Evolutionary conservation across 2,113 vertebrate species (phyloP).

Genomic region (Circaetus gallicus): DNA sequence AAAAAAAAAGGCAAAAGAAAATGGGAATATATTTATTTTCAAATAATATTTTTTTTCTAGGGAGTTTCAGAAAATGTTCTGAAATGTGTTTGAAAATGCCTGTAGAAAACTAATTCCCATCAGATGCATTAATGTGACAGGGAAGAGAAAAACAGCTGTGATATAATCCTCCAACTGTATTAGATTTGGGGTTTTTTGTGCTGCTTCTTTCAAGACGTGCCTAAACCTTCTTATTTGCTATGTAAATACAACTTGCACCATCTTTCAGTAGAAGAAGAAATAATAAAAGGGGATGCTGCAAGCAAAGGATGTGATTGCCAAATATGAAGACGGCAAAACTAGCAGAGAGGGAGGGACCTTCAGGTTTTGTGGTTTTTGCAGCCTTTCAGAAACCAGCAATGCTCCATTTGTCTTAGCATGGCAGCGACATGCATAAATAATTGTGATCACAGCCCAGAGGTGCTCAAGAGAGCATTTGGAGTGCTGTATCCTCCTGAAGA

Average conservation of each 20-base stretch:
- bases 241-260: background rate
- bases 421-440: background rate
- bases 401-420: fast-evolving
- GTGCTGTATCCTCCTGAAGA: background rate
- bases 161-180: background rate
- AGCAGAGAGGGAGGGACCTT: background rate
- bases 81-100: background rate
- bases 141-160: background rate
- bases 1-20: background rate
- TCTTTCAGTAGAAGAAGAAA: background rate
- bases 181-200: background rate
- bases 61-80: background rate
- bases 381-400: background rate
- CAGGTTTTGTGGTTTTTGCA: background rate
- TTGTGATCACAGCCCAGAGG: fast-evolving
- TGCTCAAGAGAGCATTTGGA: background rate
- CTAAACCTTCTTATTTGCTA: background rate
- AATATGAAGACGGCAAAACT: background rate
- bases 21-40: background rate
- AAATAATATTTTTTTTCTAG: background rate
- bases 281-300: background rate
- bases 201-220: background rate
- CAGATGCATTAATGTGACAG: background rate
- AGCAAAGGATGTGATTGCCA: background rate
- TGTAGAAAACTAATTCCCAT: background rate